Percentiles rank a stretch among this genome's conserved stretches.
phyloP scores from a whole-genome alignment of 2,797 vertebrate species.

The Pelochelys cantorii region DNA sequence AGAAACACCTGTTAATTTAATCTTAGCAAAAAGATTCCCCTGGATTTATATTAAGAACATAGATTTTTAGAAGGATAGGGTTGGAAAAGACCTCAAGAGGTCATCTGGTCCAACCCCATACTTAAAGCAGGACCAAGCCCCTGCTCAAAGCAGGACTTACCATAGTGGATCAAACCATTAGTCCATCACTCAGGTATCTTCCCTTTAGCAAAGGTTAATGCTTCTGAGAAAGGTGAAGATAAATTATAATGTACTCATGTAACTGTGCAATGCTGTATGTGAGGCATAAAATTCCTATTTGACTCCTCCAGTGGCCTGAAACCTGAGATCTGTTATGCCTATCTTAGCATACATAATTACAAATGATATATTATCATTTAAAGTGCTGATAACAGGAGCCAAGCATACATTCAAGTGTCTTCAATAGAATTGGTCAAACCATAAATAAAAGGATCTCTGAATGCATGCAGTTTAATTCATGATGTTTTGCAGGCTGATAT shows the following conservation, averaged over 20 bases:
- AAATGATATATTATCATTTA: neutral
- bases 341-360: neutral
- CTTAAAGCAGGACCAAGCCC: neutral
- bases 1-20: neutral
- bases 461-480: neutral
- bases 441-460: neutral
- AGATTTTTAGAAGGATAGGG: too few relatives aligned
- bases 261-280: neutral
- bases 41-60: neutral
- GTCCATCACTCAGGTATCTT: neutral
- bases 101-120: too few relatives aligned
- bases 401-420: neutral
- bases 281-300: constrained; percentile 1
- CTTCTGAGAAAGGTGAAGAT: neutral
- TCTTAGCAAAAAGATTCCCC: neutral
- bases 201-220: neutral
- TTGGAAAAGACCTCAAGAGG: too few relatives aligned
- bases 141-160: neutral
- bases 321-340: neutral
- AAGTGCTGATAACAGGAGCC: neutral
- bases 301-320: neutral
- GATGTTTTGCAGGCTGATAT: neutral
- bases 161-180: neutral
- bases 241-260: neutral
- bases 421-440: neutral